These are phyloP conservation scores for Anorthoa munda DNA, from an alignment of 2,888 invertebrate species.

Conservation along the genomic window DNA sequence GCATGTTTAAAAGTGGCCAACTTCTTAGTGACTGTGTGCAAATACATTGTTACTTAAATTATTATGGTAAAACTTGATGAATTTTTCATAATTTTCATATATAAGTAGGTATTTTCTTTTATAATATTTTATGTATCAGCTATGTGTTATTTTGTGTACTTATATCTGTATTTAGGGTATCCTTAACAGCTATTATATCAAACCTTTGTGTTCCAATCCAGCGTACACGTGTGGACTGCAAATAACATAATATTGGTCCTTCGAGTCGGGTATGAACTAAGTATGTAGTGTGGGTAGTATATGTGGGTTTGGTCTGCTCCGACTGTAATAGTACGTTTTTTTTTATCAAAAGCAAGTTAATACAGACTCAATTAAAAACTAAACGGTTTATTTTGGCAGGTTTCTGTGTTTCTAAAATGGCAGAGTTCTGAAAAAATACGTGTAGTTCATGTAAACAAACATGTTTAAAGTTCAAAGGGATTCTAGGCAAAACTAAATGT, in stretches of 20 bases:
- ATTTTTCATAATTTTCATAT: no score
- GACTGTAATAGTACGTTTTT: background rate
- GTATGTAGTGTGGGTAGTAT: no score
- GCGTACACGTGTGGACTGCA: background rate
- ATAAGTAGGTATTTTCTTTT: no score
- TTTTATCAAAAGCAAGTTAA: background rate
- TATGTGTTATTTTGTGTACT: no score
- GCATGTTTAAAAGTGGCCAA: no score
- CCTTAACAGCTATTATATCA: no score
- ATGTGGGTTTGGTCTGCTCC: background rate
- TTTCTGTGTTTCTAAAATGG: constrained; percentile 5
- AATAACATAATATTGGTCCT: background rate
- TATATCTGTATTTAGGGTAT: no score
- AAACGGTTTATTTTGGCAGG: constrained; percentile 42
- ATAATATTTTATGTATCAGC: no score
- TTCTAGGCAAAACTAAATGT: constrained; percentile 21
- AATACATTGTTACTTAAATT: no score
- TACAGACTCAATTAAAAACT: background rate
- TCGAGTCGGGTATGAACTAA: constrained; percentile 1
- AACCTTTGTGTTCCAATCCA: background rate
- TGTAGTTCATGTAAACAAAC: constrained; percentile 33
- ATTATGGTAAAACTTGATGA: no score
- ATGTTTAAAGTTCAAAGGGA: constrained; percentile 43
- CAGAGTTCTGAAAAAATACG: constrained; percentile 10
- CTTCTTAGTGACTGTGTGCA: no score